Evolutionary conservation across 2,113 vertebrate genomes (phyloP).

Genomic region (Corythornis vintsioides): DNA sequence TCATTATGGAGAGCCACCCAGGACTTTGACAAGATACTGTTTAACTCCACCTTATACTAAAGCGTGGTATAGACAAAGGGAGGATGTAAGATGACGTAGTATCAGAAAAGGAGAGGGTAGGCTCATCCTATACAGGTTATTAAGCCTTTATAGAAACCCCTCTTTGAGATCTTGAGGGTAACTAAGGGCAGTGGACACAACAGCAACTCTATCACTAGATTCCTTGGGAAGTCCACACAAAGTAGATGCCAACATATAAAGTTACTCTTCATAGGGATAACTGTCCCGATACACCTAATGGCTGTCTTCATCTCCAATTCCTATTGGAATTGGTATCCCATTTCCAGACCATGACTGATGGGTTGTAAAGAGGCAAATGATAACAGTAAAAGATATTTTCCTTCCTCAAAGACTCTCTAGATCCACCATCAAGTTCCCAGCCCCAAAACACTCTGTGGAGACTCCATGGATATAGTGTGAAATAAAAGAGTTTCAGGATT

Average conservation of each 20-base stretch:
- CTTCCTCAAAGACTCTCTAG: neutral
- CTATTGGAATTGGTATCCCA: neutral
- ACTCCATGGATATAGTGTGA: neutral
- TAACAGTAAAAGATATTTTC: neutral
- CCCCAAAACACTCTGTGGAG: neutral
- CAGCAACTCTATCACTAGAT: neutral
- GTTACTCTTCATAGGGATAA: neutral
- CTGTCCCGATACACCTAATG: neutral
- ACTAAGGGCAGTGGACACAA: neutral
- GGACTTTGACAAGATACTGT: neutral
- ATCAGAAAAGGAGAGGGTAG: neutral
- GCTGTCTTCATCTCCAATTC: neutral
- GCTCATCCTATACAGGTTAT: neutral
- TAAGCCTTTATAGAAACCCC: neutral
- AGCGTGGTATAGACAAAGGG: neutral
- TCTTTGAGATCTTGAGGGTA: neutral
- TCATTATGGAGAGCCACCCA: neutral
- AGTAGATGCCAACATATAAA: neutral
- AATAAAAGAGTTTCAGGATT: slow-evolving; percentile 5
- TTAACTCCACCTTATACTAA: neutral
- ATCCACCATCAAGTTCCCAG: neutral
- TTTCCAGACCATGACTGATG: neutral
- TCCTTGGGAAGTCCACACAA: neutral
- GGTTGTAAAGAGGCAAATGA: neutral
- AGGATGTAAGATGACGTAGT: neutral